Conservation (phyloP, 2,113 vertebrate species). For the Gobiocypris rarus region DNA sequence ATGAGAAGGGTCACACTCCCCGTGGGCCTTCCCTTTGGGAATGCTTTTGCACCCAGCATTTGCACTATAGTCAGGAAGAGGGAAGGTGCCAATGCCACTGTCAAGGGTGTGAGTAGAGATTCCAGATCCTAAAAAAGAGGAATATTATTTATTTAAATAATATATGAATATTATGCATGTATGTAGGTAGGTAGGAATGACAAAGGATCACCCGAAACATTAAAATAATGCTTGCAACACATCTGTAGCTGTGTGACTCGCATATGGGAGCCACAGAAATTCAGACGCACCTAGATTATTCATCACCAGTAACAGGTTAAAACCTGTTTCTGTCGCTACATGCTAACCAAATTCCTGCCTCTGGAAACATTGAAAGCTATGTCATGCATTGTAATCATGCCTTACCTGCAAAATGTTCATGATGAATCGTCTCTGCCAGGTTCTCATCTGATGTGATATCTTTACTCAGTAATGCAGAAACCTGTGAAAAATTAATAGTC, state of each 20-base stretch:
- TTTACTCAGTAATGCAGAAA: constrained; percentile 74
- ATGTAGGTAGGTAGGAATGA: neutral
- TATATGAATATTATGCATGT: no score
- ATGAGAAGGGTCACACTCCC: constrained; percentile 76
- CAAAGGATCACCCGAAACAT: neutral
- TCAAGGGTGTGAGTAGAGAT: constrained; percentile 93
- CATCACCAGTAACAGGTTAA: constrained; percentile 36
- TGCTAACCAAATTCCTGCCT: constrained; percentile 35
- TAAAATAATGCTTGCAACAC: neutral
- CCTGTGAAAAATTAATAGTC: constrained; percentile 58
- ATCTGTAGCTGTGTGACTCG: neutral
- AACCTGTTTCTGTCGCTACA: constrained; percentile 39
- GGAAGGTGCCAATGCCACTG: constrained; percentile 97
- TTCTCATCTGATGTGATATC: constrained; percentile 83
- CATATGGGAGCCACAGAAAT: neutral
- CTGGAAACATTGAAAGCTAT: constrained; percentile 10
- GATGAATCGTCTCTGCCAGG: constrained; percentile 79
- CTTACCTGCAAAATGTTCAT: constrained; percentile 87
- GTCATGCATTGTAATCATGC: constrained; percentile 27
- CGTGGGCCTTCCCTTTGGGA: constrained; percentile 80
- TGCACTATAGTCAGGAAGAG: constrained; percentile 86
- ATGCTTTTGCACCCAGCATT: constrained; percentile 82
- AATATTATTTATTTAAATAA: neutral
- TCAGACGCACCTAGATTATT: constrained; percentile 17
- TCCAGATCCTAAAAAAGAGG: constrained; percentile 79